These are phyloP conservation scores for Piscicola geometra DNA, from an alignment of 2,888 invertebrate species.

Conservation along the genomic window DNA sequence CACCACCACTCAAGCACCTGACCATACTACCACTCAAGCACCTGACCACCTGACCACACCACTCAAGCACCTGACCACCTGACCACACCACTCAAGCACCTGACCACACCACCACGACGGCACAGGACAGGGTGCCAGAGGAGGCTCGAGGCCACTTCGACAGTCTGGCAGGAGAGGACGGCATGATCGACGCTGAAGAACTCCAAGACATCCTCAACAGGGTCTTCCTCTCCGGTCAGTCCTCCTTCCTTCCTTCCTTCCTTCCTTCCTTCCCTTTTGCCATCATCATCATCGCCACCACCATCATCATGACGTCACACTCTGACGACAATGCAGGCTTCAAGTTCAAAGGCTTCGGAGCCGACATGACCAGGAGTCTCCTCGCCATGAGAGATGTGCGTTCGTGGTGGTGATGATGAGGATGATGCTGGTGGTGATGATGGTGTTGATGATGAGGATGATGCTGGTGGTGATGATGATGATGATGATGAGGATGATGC, in stretches of 20 bases:
- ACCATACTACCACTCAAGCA: not conserved
- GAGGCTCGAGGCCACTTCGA: conserved; percentile 34
- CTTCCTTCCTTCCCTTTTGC: not conserved
- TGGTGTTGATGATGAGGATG: not conserved
- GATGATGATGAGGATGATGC: not conserved
- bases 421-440: no score
- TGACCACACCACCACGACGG: not conserved
- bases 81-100: not conserved
- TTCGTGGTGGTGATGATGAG: not conserved
- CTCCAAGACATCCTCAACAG: conserved; percentile 40
- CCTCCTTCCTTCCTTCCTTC: not conserved
- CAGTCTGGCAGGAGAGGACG: conserved; percentile 41
- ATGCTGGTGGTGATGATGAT: not conserved
- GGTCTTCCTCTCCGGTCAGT: conserved; percentile 32
- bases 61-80: not conserved
- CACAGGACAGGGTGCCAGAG: conserved; percentile 32
- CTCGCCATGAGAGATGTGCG: conserved; percentile 78
- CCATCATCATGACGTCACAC: no score
- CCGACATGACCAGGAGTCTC: conserved; percentile 86
- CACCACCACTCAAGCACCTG: no score
- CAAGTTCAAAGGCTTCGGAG: conserved; percentile 71
- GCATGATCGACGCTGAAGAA: conserved; percentile 43
- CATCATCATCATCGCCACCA: not conserved
- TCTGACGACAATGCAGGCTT: conserved; percentile 46
- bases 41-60: not conserved